These are phyloP conservation scores for Nomada fucata DNA, from an alignment of 2,888 invertebrate species.

Conservation along the genomic window DNA sequence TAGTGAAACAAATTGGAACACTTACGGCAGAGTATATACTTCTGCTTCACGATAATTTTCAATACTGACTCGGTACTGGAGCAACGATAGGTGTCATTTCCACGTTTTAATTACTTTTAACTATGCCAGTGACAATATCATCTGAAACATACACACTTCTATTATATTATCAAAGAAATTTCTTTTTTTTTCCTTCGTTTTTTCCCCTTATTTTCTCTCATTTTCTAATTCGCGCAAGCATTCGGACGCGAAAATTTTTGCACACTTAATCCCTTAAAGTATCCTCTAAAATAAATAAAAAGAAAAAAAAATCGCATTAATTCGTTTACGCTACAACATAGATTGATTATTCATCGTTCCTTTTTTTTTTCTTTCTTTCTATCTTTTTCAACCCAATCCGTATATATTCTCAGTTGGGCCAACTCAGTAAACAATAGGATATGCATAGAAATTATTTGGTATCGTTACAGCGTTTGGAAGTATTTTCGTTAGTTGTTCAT, in stretches of 20 bases:
- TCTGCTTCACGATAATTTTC: conserved; percentile 32
- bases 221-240: conserved; percentile 35
- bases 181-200: not conserved
- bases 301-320: conserved; percentile 28
- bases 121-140: conserved; percentile 48
- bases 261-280: conserved; percentile 39
- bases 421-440: conserved; percentile 51
- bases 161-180: conserved; percentile 39
- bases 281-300: conserved; percentile 56
- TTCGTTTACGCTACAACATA: conserved; percentile 48
- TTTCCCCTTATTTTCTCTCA: conserved; percentile 10
- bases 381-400: conserved; percentile 22
- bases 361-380: no score
- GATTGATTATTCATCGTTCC: conserved; percentile 24
- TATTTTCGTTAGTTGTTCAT: conserved; percentile 42
- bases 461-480: conserved; percentile 57
- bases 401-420: conserved; percentile 17
- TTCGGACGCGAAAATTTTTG: conserved; percentile 44
- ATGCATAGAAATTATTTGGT: conserved; percentile 66
- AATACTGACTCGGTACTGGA: conserved; percentile 59
- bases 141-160: conserved; percentile 50
- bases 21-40: conserved; percentile 21
- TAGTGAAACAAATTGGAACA: not conserved
- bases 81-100: conserved; percentile 62
- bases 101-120: conserved; percentile 55